phyloP scores from a whole-genome alignment of 2,888 invertebrate species.

The Campopleginae sp. region DNA sequence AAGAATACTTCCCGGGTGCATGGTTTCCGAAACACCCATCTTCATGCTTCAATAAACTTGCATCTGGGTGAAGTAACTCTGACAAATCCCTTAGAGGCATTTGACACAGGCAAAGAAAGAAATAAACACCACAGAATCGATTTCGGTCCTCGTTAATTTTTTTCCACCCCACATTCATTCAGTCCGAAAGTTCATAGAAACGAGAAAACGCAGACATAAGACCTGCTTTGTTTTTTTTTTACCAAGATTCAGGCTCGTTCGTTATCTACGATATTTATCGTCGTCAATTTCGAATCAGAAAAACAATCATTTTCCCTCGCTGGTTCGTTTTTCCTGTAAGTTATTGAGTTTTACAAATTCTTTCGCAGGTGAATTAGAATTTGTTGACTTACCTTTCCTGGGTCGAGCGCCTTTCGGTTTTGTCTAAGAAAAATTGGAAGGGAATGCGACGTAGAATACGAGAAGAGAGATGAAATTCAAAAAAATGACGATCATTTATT shows the following conservation, averaged over 20 bases:
- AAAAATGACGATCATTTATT: slow-evolving; percentile 60
- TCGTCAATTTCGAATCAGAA: neutral
- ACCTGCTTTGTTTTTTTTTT: neutral
- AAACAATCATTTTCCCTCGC: neutral
- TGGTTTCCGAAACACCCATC: slow-evolving; percentile 42
- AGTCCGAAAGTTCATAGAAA: neutral
- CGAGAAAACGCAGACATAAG: neutral
- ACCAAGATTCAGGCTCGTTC: neutral
- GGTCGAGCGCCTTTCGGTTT: too few relatives aligned
- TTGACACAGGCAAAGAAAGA: slow-evolving; percentile 15
- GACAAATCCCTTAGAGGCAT: slow-evolving; percentile 11
- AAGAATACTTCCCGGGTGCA: slow-evolving; percentile 21
- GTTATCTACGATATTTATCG: neutral
- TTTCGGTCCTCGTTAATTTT: slow-evolving; percentile 3
- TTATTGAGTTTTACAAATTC: neutral
- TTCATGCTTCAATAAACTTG: slow-evolving; percentile 14
- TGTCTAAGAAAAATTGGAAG: neutral
- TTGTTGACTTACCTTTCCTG: neutral
- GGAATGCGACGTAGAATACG: neutral
- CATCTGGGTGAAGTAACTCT: slow-evolving; percentile 16
- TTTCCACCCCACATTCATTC: neutral
- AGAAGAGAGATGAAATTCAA: neutral
- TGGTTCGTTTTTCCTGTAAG: neutral
- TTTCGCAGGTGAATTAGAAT: too few relatives aligned
- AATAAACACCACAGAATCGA: slow-evolving; percentile 10